These are phyloP conservation scores for Drosophila insularis DNA, from an alignment of 1,140 invertebrate species.

Conservation along the genomic window DNA sequence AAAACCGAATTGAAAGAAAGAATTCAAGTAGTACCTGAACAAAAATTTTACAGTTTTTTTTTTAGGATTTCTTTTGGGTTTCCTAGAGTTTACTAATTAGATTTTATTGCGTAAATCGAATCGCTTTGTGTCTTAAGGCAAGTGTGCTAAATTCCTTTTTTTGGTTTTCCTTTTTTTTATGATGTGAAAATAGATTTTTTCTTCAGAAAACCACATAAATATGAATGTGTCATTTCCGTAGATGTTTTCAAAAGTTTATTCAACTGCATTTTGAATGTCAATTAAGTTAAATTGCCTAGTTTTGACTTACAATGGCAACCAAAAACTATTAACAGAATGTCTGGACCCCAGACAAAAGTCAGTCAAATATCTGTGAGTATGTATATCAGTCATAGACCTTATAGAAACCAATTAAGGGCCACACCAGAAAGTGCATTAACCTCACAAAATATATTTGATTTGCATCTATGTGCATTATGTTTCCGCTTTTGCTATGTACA, in stretches of 20 bases:
- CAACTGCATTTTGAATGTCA: slow-evolving; percentile 80
- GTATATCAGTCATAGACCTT: slow-evolving; percentile 15
- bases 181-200: slow-evolving; percentile 26
- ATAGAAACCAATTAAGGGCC: slow-evolving; percentile 62
- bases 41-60: slow-evolving; percentile 54
- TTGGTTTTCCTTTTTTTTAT: slow-evolving; percentile 41
- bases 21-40: slow-evolving; percentile 69
- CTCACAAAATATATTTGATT: slow-evolving; percentile 53
- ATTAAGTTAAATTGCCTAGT: slow-evolving; percentile 74
- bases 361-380: neutral
- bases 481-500: slow-evolving; percentile 35
- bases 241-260: slow-evolving; percentile 50
- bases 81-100: slow-evolving; percentile 67
- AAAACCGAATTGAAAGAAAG: neutral
- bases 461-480: slow-evolving; percentile 41
- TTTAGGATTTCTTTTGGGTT: slow-evolving; percentile 21
- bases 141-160: slow-evolving; percentile 57
- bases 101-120: slow-evolving; percentile 74
- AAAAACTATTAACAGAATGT: slow-evolving; percentile 58
- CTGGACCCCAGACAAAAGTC: slow-evolving; percentile 30
- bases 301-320: slow-evolving; percentile 66
- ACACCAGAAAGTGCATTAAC: slow-evolving; percentile 67
- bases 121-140: slow-evolving; percentile 60
- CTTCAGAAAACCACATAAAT: neutral
- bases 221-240: neutral